Percentiles rank a stretch among this genome's conserved stretches.
These are phyloP conservation scores for Metopolophium dirhodum DNA, from an alignment of 1,140 invertebrate genomes.

Conservation along the genomic window DNA sequence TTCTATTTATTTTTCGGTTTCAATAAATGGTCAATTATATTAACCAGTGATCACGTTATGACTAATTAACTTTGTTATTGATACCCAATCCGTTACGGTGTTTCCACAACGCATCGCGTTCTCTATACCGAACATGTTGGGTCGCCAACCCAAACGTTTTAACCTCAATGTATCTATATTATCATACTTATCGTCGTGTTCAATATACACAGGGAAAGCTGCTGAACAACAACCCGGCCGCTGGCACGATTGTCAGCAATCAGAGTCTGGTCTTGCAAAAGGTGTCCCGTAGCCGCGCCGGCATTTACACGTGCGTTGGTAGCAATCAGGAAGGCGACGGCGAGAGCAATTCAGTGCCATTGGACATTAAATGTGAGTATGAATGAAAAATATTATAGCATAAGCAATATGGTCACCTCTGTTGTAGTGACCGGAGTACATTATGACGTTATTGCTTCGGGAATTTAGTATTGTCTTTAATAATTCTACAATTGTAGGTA, in stretches of 20 bases:
- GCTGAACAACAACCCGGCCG: conserved; percentile 59
- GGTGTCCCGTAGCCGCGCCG: conserved; percentile 75
- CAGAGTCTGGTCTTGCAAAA: conserved; percentile 84
- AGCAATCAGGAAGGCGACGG: conserved; percentile 85
- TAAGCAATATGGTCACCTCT: neutral
- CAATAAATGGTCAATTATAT: neutral
- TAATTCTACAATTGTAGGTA: neutral
- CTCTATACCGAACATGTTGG: neutral
- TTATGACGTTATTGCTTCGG: no score
- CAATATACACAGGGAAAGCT: conserved; percentile 68
- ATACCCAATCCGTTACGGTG: neutral
- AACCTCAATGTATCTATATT: neutral
- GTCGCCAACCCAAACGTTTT: neutral
- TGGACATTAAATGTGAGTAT: conserved; percentile 89
- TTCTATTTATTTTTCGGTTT: neutral
- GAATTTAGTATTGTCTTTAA: no score
- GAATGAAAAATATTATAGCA: neutral
- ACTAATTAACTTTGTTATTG: neutral
- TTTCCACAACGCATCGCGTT: neutral
- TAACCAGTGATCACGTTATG: no score
- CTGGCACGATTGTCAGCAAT: conserved; percentile 83
- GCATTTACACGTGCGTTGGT: conserved; percentile 84
- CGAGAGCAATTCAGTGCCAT: conserved; percentile 78
- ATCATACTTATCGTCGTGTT: neutral
- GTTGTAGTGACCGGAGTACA: neutral